A percentile compares a stretch with the other conserved stretches of the same genome.
phyloP scores from a whole-genome alignment of 2,113 vertebrate genomes.

The Echinops telfairi region DNA sequence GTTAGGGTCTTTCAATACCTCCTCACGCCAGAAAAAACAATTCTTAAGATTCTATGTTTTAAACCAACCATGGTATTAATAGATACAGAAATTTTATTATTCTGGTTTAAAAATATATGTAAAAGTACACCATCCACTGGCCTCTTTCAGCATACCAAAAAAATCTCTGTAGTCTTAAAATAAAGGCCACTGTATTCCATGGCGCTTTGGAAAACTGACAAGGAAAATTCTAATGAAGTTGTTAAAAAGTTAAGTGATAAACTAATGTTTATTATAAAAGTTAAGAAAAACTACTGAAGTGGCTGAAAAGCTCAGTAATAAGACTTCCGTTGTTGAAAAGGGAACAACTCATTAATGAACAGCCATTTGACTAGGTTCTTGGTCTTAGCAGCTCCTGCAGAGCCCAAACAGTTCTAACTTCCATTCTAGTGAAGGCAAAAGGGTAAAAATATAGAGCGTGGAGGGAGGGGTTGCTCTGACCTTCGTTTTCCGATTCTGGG shows the following conservation, averaged over 20 bases:
- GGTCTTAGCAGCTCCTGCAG: not conserved
- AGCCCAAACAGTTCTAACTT: slow-evolving; percentile 11
- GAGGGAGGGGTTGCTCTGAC: not conserved
- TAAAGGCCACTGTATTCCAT: slow-evolving; percentile 13
- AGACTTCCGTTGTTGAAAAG: too few relatives aligned
- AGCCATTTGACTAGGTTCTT: not conserved
- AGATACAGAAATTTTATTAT: too few relatives aligned
- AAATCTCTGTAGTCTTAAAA: not conserved
- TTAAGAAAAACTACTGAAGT: not conserved
- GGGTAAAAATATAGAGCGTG: not conserved
- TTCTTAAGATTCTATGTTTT: not conserved
- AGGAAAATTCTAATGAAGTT: slow-evolving; percentile 14
- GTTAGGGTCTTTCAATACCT: not conserved
- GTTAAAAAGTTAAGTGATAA: too few relatives aligned
- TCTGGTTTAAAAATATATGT: not conserved
- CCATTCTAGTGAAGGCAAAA: not conserved
- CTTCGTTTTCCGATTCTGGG: not conserved
- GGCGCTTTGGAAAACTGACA: slow-evolving; percentile 21
- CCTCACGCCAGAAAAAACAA: not conserved
- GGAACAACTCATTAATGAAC: not conserved
- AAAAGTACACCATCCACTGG: not conserved
- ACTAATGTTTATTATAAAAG: too few relatives aligned
- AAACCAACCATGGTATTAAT: too few relatives aligned
- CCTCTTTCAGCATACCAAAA: not conserved
- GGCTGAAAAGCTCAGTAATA: slow-evolving; percentile 27